Conservation (phyloP, 2,797 vertebrate species). For the Champsocephalus esox region DNA sequence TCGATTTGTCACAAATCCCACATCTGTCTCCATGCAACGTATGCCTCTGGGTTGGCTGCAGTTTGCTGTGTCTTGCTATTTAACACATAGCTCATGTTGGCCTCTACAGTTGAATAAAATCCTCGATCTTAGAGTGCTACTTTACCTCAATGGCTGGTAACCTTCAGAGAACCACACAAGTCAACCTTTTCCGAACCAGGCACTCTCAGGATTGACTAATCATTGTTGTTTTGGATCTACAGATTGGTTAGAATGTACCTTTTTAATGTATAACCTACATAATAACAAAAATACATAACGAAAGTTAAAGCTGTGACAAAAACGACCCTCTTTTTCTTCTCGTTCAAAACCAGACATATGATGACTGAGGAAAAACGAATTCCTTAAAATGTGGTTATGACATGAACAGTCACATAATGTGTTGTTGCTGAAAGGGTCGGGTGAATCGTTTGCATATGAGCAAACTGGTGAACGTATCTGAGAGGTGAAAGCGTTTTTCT, state of each 20-base stretch:
- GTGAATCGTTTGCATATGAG: constrained; percentile 3
- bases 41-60: constrained; percentile 4
- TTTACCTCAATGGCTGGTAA: constrained; percentile 2
- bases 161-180: constrained; percentile 20
- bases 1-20: constrained; percentile 51
- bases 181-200: constrained; percentile 15
- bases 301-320: neutral
- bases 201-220: constrained; percentile 36
- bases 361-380: neutral
- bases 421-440: neutral
- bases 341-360: neutral
- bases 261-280: constrained; percentile 18
- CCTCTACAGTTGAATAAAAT: constrained; percentile 38
- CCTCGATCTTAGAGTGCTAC: constrained; percentile 6
- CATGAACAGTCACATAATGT: constrained; percentile 14
- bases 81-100: constrained; percentile 27
- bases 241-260: constrained; percentile 9
- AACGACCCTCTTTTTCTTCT: neutral
- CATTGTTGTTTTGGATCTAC: constrained; percentile 13
- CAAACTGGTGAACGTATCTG: neutral
- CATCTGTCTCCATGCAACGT: constrained; percentile 52
- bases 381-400: neutral
- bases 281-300: neutral
- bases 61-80: constrained; percentile 34
- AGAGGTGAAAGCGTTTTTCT: neutral